These are phyloP conservation scores for Meiosimyza platycephala DNA, from an alignment of 2,888 invertebrate genomes.

Conservation along the genomic window DNA sequence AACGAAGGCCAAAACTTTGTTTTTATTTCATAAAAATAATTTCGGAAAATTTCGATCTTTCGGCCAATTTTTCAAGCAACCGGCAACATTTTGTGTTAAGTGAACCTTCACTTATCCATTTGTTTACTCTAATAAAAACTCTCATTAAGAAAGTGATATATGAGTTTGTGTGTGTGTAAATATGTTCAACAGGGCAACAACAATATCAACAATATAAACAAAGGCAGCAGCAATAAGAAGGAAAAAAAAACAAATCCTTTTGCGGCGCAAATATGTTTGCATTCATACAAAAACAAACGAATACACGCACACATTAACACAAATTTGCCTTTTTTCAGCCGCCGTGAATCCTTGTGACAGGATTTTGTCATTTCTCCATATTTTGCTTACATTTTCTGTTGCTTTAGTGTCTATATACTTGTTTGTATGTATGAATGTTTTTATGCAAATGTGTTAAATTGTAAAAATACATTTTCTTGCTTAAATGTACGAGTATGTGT, in stretches of 20 bases:
- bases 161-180: constrained; percentile 22
- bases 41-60: too few relatives aligned
- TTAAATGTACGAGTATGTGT: too few relatives aligned
- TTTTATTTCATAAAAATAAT: too few relatives aligned
- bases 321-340: constrained; percentile 10
- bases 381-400: neutral
- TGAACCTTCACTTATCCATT: neutral
- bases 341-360: neutral
- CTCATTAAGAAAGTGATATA: constrained; percentile 29
- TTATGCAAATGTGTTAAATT: neutral
- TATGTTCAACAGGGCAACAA: neutral
- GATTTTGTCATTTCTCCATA: neutral
- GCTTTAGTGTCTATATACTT: neutral
- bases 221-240: too few relatives aligned
- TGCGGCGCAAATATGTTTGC: too few relatives aligned
- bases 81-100: too few relatives aligned
- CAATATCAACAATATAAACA: neutral
- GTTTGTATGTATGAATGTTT: neutral
- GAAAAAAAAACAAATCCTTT: too few relatives aligned
- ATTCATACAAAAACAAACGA: too few relatives aligned
- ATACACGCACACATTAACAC: neutral
- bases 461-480: too few relatives aligned
- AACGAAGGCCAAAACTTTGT: too few relatives aligned
- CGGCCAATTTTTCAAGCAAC: too few relatives aligned
- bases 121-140: constrained; percentile 21